phyloP scores from a whole-genome alignment of 2,888 invertebrate species.

The Sarcophaga caerulescens region DNA sequence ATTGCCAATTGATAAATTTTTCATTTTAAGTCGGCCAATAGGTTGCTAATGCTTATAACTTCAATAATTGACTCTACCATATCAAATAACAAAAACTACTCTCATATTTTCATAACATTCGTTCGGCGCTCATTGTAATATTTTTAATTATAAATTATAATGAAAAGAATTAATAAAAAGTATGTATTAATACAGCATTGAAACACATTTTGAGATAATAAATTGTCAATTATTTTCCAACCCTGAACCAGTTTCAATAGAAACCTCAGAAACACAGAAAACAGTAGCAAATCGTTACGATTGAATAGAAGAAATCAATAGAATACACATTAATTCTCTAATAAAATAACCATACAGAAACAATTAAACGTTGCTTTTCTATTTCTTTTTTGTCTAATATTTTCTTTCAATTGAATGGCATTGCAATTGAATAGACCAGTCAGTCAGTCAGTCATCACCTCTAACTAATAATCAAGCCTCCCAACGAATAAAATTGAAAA shows the following conservation, averaged over 20 bases:
- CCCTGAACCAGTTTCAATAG: constrained; percentile 57
- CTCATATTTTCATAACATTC: too few relatives aligned
- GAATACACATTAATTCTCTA: neutral
- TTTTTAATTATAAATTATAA: neutral
- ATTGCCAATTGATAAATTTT: too few relatives aligned
- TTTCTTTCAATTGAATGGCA: neutral
- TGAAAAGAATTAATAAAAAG: neutral
- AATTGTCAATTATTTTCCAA: neutral
- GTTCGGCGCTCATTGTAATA: neutral
- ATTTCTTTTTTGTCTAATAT: too few relatives aligned
- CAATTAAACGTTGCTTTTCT: neutral
- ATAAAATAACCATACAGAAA: neutral
- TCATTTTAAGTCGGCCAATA: too few relatives aligned
- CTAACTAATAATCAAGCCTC: neutral
- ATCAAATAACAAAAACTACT: too few relatives aligned
- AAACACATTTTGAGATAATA: neutral
- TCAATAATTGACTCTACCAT: too few relatives aligned
- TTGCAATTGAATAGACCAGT: neutral
- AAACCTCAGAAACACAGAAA: constrained; percentile 10
- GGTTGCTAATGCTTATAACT: too few relatives aligned
- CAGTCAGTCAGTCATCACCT: too few relatives aligned
- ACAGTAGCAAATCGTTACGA: neutral
- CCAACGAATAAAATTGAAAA: neutral
- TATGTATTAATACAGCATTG: neutral
- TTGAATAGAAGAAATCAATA: neutral